A percentile compares a stretch with the other conserved stretches of the same genome.
These are phyloP conservation scores for Dermochelys coriacea DNA, from an alignment of 2,797 vertebrate genomes.

Conservation along the genomic window DNA sequence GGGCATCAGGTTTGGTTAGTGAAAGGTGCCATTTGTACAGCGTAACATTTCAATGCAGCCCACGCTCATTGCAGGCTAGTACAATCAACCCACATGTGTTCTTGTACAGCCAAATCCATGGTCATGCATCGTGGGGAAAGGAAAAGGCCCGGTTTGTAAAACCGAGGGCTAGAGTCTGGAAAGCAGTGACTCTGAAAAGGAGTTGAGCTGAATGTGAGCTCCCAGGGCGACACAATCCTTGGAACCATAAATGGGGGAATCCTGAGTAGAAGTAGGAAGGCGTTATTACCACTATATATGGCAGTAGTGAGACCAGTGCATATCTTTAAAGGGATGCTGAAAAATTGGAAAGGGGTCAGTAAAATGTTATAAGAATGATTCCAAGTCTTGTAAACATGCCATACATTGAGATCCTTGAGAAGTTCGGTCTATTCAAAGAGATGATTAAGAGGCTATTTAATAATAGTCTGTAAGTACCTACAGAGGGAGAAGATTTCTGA, in stretches of 20 bases:
- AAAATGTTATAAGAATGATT: background rate
- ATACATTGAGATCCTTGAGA: accelerated
- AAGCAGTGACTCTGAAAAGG: background rate
- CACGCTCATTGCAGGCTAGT: background rate
- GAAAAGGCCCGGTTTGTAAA: background rate
- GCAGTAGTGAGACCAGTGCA: accelerated
- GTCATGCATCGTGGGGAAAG: background rate
- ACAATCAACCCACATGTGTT: background rate
- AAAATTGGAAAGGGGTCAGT: background rate
- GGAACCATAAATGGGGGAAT: background rate
- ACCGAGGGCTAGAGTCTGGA: background rate
- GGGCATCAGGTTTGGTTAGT: background rate
- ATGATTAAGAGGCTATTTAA: background rate
- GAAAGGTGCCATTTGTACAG: background rate
- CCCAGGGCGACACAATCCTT: background rate
- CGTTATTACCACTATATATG: accelerated
- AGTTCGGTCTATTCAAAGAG: background rate
- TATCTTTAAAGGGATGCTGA: accelerated
- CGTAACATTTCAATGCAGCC: too few relatives aligned
- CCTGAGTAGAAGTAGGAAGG: background rate
- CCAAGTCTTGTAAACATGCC: background rate
- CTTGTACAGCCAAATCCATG: too few relatives aligned
- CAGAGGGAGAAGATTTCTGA: background rate
- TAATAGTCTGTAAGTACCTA: background rate
- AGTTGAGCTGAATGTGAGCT: background rate